phyloP scores from a whole-genome alignment of 2,888 invertebrate genomes.

The Lochmaea capreae region DNA sequence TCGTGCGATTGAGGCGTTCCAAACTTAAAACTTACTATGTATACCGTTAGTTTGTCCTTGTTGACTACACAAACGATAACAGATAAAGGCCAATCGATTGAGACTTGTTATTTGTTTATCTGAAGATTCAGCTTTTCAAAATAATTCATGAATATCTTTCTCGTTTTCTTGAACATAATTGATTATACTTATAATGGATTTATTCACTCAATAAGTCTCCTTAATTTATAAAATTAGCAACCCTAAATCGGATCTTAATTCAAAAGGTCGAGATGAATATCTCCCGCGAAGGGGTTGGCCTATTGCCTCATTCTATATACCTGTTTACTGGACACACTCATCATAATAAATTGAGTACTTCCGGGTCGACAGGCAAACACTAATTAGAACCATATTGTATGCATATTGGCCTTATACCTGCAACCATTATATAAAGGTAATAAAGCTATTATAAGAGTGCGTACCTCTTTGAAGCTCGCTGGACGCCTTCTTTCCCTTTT shows the following conservation, averaged over 20 bases:
- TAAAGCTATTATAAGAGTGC: conserved; percentile 40
- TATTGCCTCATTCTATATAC: conserved; percentile 19
- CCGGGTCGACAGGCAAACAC: conserved; percentile 36
- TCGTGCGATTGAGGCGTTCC: too few species aligned
- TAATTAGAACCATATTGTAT: conserved; percentile 42
- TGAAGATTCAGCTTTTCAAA: too few species aligned
- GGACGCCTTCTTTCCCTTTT: conserved; percentile 25
- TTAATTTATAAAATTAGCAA: background rate
- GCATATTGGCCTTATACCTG: conserved; percentile 44
- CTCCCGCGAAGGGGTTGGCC: conserved; percentile 9
- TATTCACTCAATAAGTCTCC: background rate
- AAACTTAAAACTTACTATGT: too few species aligned
- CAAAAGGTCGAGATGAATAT: conserved; percentile 15
- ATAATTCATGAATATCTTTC: too few species aligned
- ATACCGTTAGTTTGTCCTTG: too few species aligned
- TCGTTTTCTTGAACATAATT: too few species aligned
- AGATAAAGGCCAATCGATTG: too few species aligned
- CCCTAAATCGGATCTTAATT: conserved; percentile 8
- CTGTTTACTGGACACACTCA: conserved; percentile 35
- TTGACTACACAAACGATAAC: too few species aligned
- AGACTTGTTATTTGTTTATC: too few species aligned
- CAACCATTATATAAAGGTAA: conserved; percentile 35
- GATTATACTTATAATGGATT: background rate
- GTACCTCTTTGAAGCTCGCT: conserved; percentile 22
- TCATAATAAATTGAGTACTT: conserved; percentile 42